These are phyloP conservation scores for Amazona vittata DNA, from an alignment of 2,113 vertebrate genomes.

Conservation along the genomic window DNA sequence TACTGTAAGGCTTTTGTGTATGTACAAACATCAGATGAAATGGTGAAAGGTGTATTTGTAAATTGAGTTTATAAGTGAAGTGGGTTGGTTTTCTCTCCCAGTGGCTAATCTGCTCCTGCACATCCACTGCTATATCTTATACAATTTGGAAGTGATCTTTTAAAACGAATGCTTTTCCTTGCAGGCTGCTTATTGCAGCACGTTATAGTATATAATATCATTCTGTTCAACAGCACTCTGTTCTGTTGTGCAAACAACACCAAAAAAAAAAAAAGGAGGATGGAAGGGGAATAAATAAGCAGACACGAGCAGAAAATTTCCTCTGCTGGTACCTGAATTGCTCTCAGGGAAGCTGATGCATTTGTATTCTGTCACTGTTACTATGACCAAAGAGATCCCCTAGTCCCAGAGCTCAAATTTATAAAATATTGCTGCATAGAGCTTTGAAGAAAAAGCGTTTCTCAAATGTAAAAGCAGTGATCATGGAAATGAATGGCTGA, in stretches of 20 bases:
- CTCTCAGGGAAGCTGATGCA: neutral
- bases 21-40: neutral
- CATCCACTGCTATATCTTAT: neutral
- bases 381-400: conserved; percentile 7
- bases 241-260: conserved; percentile 11
- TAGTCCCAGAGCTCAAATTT: conserved; percentile 20
- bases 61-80: neutral
- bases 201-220: neutral
- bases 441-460: neutral
- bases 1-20: neutral
- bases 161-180: neutral
- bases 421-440: neutral
- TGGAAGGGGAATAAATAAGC: neutral
- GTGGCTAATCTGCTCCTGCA: neutral
- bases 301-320: neutral
- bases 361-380: conserved; percentile 35
- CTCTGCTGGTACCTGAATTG: neutral
- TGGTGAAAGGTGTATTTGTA: neutral
- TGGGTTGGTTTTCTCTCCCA: neutral
- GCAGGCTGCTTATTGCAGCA: neutral
- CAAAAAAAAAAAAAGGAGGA: neutral
- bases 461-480: neutral
- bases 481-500: neutral
- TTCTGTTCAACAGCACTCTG: neutral
- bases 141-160: neutral